phyloP scores from a whole-genome alignment of 2,797 vertebrate species.

The Craterocephalus amniculus region DNA sequence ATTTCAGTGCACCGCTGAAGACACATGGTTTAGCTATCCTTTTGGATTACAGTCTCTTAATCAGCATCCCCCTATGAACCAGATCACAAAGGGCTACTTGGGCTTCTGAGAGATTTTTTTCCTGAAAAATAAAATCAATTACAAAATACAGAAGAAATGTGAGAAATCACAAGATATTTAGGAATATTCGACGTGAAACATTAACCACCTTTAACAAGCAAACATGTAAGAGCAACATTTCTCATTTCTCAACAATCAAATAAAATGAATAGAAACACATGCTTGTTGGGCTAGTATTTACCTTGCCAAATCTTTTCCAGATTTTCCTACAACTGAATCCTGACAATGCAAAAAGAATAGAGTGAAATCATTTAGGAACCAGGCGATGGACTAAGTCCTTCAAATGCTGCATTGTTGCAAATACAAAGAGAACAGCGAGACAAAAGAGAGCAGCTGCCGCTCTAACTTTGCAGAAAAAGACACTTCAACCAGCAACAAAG shows the following conservation, averaged over 20 bases:
- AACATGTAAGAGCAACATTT: not conserved
- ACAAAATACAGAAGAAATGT: constrained; percentile 13
- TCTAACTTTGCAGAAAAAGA: constrained; percentile 17
- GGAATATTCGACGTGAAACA: not conserved
- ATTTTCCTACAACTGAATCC: constrained; percentile 25
- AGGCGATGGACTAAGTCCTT: constrained; percentile 25
- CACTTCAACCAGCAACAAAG: constrained; percentile 36
- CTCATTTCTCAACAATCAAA: not conserved
- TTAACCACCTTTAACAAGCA: not conserved
- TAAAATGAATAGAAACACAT: constrained; percentile 10
- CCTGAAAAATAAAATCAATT: constrained; percentile 12
- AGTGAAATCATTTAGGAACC: constrained; percentile 27
- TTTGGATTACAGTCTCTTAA: constrained; percentile 36
- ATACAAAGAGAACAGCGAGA: constrained; percentile 23
- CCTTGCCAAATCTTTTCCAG: constrained; percentile 48
- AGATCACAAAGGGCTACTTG: constrained; percentile 32
- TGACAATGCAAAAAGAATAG: constrained; percentile 25
- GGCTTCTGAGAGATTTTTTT: constrained; percentile 26
- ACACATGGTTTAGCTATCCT: constrained; percentile 21
- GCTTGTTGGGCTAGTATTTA: constrained; percentile 43
- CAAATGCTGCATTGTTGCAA: constrained; percentile 14
- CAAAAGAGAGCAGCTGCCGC: constrained; percentile 22
- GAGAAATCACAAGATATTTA: constrained; percentile 13
- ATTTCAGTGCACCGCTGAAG: constrained; percentile 20
- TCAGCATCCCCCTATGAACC: constrained; percentile 47